Evolutionary conservation across 1,140 invertebrate species (phyloP).

Genomic region (Ctenoplectra terminalis): DNA sequence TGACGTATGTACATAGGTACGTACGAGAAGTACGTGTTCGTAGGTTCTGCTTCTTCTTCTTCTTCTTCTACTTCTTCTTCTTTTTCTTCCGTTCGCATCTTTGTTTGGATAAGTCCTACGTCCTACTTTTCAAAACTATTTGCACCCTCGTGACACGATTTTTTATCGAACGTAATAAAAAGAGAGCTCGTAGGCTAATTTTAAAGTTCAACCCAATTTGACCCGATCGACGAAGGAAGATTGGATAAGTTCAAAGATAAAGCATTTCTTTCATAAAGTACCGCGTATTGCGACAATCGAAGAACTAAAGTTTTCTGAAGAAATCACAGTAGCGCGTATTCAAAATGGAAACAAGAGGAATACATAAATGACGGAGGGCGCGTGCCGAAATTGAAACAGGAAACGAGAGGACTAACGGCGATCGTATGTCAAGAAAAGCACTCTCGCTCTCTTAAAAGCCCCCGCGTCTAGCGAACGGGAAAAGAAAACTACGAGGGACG

Average conservation of each 20-base stretch:
- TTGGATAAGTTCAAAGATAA: too few species aligned
- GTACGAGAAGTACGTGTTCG: neutral
- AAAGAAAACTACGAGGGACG: constrained; percentile 53
- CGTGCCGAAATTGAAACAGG: constrained; percentile 63
- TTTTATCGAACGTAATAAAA: too few species aligned
- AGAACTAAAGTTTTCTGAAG: neutral
- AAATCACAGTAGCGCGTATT: neutral
- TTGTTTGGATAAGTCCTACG: neutral
- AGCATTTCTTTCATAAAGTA: too few species aligned
- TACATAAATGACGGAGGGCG: neutral
- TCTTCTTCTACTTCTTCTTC: too few species aligned
- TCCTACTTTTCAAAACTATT: too few species aligned
- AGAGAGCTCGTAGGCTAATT: too few species aligned
- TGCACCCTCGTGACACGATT: too few species aligned
- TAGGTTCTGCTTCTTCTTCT: neutral
- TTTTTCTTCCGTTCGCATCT: too few species aligned
- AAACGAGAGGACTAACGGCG: constrained; percentile 61
- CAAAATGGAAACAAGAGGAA: too few species aligned
- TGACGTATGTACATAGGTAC: too few species aligned
- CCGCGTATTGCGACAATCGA: too few species aligned
- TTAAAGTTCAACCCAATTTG: too few species aligned
- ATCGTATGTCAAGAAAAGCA: constrained; percentile 72
- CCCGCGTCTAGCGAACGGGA: neutral
- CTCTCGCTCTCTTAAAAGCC: constrained; percentile 64
- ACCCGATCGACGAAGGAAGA: neutral